Evolutionary conservation across 2,797 vertebrate species (phyloP).

Genomic region (Hoplostethus atlanticus): DNA sequence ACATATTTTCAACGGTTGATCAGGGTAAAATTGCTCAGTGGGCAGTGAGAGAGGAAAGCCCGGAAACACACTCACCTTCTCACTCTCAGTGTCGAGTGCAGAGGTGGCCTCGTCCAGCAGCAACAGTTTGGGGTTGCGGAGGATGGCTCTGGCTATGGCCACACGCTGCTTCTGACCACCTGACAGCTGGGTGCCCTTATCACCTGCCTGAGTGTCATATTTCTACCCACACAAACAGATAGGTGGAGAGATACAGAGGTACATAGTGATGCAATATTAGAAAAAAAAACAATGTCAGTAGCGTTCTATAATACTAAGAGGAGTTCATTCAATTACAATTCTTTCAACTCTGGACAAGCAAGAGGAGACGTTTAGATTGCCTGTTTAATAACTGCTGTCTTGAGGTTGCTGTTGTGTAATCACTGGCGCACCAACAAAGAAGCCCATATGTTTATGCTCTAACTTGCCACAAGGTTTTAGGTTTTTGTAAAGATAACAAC

Average conservation of each 20-base stretch:
- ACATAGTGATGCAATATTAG: neutral
- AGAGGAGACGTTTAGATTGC: too few relatives aligned
- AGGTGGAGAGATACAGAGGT: neutral
- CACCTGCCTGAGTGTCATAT: slow-evolving; percentile 92
- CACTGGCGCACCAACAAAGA: slow-evolving; percentile 2
- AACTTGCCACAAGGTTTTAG: neutral
- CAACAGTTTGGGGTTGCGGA: slow-evolving; percentile 91
- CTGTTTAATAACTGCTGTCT: neutral
- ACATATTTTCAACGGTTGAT: too few relatives aligned
- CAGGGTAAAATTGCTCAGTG: too few relatives aligned
- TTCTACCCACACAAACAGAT: slow-evolving; percentile 82
- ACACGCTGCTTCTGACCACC: slow-evolving; percentile 96
- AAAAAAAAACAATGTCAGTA: too few relatives aligned
- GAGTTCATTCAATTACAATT: too few relatives aligned
- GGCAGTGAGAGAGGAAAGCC: neutral
- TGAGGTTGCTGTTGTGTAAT: neutral
- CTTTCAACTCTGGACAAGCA: too few relatives aligned
- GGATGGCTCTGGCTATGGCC: slow-evolving; percentile 94
- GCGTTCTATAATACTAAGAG: too few relatives aligned
- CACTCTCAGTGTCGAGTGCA: slow-evolving; percentile 95
- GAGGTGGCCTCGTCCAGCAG: slow-evolving; percentile 97
- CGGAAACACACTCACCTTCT: slow-evolving; percentile 86
- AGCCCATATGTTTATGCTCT: neutral
- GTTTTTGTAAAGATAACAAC: neutral
- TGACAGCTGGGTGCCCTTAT: slow-evolving; percentile 95